phyloP scores from a whole-genome alignment of 1,140 invertebrate genomes.

The Drosophila miranda region DNA sequence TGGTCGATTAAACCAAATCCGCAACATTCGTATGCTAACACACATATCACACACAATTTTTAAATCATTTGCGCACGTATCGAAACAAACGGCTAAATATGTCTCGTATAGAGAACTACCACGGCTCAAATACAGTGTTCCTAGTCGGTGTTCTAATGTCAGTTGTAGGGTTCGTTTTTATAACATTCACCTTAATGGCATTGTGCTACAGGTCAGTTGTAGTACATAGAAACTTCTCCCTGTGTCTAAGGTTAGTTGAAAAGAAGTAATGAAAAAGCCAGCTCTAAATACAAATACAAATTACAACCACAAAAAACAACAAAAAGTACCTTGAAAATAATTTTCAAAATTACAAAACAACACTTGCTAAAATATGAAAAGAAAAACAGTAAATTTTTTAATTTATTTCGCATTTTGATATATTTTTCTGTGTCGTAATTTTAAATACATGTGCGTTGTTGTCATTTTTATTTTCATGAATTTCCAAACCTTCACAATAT shows the following conservation, averaged over 20 bases:
- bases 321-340: constrained; percentile 33
- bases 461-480: constrained; percentile 38
- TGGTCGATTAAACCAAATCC: constrained; percentile 13
- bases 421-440: constrained; percentile 60
- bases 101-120: constrained; percentile 91
- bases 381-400: constrained; percentile 65
- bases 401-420: constrained; percentile 63
- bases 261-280: constrained; percentile 84
- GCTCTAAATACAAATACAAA: constrained; percentile 85
- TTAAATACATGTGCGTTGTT: constrained; percentile 29
- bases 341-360: constrained; percentile 42
- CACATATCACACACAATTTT: constrained; percentile 24
- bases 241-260: constrained; percentile 96
- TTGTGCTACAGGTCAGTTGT: constrained; percentile 99
- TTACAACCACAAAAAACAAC: constrained; percentile 53
- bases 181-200: constrained; percentile 98
- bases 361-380: constrained; percentile 62
- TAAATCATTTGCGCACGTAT: constrained; percentile 35
- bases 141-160: constrained; percentile 98
- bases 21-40: background rate
- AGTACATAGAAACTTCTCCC: constrained; percentile 98
- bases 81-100: constrained; percentile 63
- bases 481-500: constrained; percentile 18
- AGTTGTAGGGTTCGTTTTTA: constrained; percentile 98
- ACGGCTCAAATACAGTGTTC: constrained; percentile 97